phyloP scores from a whole-genome alignment of 1,140 invertebrate genomes.

The Galleria mellonella region DNA sequence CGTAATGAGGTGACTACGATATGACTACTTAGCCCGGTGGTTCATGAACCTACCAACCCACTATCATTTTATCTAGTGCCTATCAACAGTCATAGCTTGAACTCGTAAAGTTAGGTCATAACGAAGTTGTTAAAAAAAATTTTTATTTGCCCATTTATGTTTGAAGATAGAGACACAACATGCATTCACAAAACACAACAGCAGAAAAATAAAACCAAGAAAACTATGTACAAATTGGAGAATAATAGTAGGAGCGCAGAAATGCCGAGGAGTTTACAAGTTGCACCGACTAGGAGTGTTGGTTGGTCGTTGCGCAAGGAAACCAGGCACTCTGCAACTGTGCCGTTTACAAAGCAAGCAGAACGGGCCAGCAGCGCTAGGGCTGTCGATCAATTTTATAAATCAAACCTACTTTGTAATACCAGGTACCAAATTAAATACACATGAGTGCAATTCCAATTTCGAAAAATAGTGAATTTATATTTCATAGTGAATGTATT shows the following conservation, averaged over 20 bases:
- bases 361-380: slow-evolving; percentile 2
- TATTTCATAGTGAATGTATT: too few species aligned
- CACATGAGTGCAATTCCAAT: too few species aligned
- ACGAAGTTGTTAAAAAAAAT: too few species aligned
- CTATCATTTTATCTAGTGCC: slow-evolving; percentile 10
- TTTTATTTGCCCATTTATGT: too few species aligned
- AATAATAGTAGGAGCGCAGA: slow-evolving; percentile 36
- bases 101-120: not conserved
- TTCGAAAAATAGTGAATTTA: too few species aligned
- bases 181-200: too few species aligned
- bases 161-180: too few species aligned
- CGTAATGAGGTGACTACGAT: slow-evolving; percentile 52
- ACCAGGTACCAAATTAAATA: too few species aligned
- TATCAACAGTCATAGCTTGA: not conserved
- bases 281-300: slow-evolving; percentile 9
- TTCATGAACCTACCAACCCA: slow-evolving; percentile 31
- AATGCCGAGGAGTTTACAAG: slow-evolving; percentile 20
- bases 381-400: not conserved
- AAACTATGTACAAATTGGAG: slow-evolving; percentile 5
- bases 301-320: slow-evolving; percentile 35
- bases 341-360: slow-evolving; percentile 23
- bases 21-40: slow-evolving; percentile 41
- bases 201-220: too few species aligned
- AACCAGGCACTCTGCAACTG: slow-evolving; percentile 33
- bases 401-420: not conserved